Conservation (phyloP, 2,888 invertebrate genomes). For the Pachymerium ferrugineum region DNA sequence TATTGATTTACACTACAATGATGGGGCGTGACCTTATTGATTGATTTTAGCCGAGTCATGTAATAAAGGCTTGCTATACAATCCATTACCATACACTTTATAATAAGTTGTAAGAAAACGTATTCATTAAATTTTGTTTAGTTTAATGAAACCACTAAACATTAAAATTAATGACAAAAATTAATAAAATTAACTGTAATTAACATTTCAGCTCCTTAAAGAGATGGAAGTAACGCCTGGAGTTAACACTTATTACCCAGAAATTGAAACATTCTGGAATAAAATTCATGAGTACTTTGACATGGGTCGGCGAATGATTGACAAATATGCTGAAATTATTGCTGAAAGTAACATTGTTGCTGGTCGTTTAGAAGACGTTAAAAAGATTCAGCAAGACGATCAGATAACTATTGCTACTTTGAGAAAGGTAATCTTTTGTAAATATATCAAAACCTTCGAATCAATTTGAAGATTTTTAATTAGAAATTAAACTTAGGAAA, state of each 20-base stretch:
- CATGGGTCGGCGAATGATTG: neutral
- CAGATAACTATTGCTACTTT: conserved; percentile 7
- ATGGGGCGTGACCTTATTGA: no score
- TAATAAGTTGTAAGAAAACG: neutral
- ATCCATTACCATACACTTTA: no score
- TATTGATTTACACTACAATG: no score
- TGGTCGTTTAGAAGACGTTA: neutral
- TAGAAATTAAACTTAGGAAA: conserved; percentile 28
- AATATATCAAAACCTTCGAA: neutral
- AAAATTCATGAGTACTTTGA: conserved; percentile 16
- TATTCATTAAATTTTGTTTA: neutral
- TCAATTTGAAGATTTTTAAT: conserved; percentile 11
- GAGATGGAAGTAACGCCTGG: neutral
- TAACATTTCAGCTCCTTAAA: neutral
- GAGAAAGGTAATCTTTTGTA: neutral
- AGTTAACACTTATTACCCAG: neutral
- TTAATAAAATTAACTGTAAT: neutral
- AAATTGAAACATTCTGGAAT: conserved; percentile 22
- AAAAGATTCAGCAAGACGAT: conserved; percentile 24
- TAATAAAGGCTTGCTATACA: no score
- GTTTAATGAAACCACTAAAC: no score
- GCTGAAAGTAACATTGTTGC: neutral
- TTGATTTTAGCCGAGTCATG: no score
- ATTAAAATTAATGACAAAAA: no score
- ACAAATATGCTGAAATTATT: neutral